Base-by-base conservation (phyloP, 2,113 vertebrate genomes). In the Neogale vison region DNA sequence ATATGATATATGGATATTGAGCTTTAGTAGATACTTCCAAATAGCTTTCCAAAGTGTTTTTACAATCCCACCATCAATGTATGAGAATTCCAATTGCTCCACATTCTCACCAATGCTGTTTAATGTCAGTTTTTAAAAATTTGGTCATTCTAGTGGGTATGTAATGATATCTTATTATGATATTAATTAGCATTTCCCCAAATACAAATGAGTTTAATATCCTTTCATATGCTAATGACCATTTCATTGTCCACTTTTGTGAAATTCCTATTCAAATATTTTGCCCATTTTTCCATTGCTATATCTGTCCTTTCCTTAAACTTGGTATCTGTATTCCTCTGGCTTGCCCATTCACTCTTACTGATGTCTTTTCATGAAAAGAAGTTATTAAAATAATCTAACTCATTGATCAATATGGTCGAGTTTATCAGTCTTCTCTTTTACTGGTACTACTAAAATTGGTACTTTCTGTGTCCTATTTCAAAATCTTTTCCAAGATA, bases 231-330 rank as follows among this genome's bases (percentile, higher is more conserved):
- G 31, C 31, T 84, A 61, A 93, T 67, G 17, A 13, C 7, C 55
- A 97, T 80, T 93, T 81, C 26, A 47, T 81, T 90, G 90, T 65
- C 7, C 24, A 55, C 23, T 65, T 79, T 42, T 90, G 31, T 77
- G 31, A 52, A 36, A 81, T 67, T 67, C 24, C 26, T 95, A 88
- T 61, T 93, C 42, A 93, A 85, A 39, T 90, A n/a, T 89, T 93
- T 95, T 81, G 21, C 36, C 4, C 23, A 90, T 34, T 50, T 65
- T 93, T 86, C 72, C 39, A 97, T 59, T 90, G 21, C 3, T 20
- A 1, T 89, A 14, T 10, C 45, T 77, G 15, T 55, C 59, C 79
- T 89, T 93, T 89, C 52, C 79, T 93, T 47, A 63, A 67, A 50
- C 34, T 86, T 34, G 50, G 36, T 34, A 42, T 81, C 36, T 90